Evolutionary conservation across 2,888 invertebrate genomes (phyloP).

Genomic region (Acleris laterana): DNA sequence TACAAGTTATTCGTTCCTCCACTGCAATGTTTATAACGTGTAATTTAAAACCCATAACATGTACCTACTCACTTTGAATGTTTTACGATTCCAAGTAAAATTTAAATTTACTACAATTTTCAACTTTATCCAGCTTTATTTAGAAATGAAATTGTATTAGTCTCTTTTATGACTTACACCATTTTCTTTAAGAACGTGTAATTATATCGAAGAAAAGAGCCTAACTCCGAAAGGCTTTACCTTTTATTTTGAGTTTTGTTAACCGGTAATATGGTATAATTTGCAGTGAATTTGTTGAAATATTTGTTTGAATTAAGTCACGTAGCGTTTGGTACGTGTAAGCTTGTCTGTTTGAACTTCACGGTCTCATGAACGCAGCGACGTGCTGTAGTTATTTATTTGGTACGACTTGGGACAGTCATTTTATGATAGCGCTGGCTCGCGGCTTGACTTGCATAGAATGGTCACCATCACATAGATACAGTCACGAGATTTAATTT

Average conservation of each 20-base stretch:
- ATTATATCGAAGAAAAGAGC: no score
- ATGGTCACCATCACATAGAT: no score
- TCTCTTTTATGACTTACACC: no score
- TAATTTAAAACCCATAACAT: slow-evolving; percentile 32
- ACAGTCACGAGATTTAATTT: no score
- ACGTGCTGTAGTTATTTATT: slow-evolving; percentile 2
- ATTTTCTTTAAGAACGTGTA: no score
- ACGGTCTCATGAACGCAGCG: slow-evolving; percentile 4
- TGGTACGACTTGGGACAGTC: neutral
- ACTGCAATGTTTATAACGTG: slow-evolving; percentile 2
- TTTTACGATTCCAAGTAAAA: neutral
- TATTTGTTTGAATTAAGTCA: neutral
- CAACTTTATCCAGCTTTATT: no score
- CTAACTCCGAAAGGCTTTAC: no score
- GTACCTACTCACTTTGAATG: neutral
- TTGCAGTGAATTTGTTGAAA: neutral
- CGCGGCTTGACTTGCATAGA: neutral
- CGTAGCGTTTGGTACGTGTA: slow-evolving; percentile 4
- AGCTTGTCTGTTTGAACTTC: slow-evolving; percentile 11
- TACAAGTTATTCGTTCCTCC: neutral
- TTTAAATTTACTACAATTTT: neutral
- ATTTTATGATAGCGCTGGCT: neutral
- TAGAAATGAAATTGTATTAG: no score
- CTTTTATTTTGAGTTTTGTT: neutral
- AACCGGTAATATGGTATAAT: neutral